Evolutionary conservation across 2,113 vertebrate species (phyloP).

Genomic region (Pelodiscus sinensis): DNA sequence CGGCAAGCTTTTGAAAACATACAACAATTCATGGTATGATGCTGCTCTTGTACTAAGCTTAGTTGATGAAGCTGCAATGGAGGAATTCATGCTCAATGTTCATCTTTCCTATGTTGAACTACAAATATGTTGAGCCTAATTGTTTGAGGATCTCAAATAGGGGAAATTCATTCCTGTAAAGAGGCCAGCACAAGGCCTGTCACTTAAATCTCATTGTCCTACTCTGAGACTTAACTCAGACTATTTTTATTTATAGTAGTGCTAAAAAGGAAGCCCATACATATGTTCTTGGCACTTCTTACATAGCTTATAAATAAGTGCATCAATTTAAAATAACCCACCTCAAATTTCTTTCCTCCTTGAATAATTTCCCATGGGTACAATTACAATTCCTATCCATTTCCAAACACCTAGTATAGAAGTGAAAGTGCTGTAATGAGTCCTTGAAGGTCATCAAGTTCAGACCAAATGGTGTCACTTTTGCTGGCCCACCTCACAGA

Average conservation of each 20-base stretch:
- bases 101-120: slow-evolving; percentile 45
- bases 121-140: not conserved
- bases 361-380: slow-evolving; percentile 12
- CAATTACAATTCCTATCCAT: not conserved
- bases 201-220: slow-evolving; percentile 23
- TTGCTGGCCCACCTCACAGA: not conserved
- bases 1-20: slow-evolving; percentile 58
- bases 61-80: not conserved
- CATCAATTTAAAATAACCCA: not conserved
- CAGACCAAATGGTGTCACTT: not conserved
- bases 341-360: not conserved
- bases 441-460: not conserved
- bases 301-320: not conserved
- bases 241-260: not conserved
- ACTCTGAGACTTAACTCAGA: slow-evolving; percentile 31
- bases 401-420: not conserved
- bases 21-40: slow-evolving; percentile 50
- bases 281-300: not conserved
- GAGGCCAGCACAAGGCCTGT: not conserved
- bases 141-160: not conserved
- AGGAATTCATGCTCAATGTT: slow-evolving; percentile 33
- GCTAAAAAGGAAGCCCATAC: not conserved
- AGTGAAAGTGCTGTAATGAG: not conserved
- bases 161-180: not conserved
- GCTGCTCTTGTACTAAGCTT: slow-evolving; percentile 15